Evolutionary conservation across 2,888 invertebrate genomes (phyloP), one percentile per base, ranked within the genome.

Genomic region (Drosophila borborema): DNA sequence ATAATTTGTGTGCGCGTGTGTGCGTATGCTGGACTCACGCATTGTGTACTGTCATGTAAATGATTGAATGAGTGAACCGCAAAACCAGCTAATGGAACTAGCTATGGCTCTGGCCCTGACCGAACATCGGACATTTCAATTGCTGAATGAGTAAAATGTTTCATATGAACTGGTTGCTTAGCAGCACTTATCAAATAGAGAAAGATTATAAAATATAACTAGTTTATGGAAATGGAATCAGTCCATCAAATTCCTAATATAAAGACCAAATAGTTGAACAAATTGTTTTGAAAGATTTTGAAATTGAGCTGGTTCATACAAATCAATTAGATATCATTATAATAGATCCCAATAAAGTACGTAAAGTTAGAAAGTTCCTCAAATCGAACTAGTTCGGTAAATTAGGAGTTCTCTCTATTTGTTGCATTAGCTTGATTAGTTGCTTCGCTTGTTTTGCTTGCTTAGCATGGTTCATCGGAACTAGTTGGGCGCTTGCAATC

Each of bases 41-140:
- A 77, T 69, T 81, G 66, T 36, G 58, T 62, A 54, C 75, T 73
- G 68, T 72, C 89, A 86, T 51, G 70, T 66, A 63, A 74, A 64
- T 80, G 80, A 69, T 80, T 88, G 77, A 81, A 77, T 69, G 78
- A 66, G 60, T 53, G 51, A 59, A 51, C 61, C 67, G 31, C 73
- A 81, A 72, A 65, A 55, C 46, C 51, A 51, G 18, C 34, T 14
- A 51, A 51, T 51, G 18, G 31, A 51, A 51, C 49, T 51, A 49
- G 31, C n/a, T 31, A n/a, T 18, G 34, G 34, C 14, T 34, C 6
- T 31, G 34, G 34, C 10, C 10, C 9, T 31, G 31, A 10, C 34
- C 49, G 31, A 34, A 18, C 31, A 1, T 51, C 3, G 51, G 18
- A 1, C 18, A 20, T 34, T 20, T 14, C 34, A 34, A 14, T 34